These are phyloP conservation scores for Lagodon rhomboides DNA, from an alignment of 2,797 vertebrate genomes.

Conservation along the genomic window DNA sequence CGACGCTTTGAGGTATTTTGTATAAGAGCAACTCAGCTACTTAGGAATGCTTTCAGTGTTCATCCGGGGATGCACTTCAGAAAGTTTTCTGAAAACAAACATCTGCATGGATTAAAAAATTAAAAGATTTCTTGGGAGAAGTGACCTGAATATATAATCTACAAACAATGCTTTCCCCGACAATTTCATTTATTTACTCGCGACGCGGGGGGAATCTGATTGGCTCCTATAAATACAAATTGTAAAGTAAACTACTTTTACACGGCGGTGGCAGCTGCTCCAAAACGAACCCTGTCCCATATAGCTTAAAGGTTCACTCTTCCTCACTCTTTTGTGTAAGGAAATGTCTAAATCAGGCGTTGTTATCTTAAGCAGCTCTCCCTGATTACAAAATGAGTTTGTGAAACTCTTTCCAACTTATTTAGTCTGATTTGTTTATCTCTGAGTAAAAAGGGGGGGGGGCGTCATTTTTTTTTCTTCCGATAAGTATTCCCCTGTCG, in stretches of 20 bases:
- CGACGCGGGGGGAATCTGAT: slow-evolving; percentile 77
- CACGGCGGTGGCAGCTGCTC: slow-evolving; percentile 72
- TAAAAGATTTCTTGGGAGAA: slow-evolving; percentile 84
- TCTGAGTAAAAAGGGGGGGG: slow-evolving; percentile 62
- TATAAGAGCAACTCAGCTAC: slow-evolving; percentile 86
- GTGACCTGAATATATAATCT: slow-evolving; percentile 90
- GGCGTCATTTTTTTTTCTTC: slow-evolving; percentile 60
- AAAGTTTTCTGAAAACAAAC: slow-evolving; percentile 88
- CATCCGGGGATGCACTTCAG: slow-evolving; percentile 85
- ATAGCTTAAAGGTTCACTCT: slow-evolving; percentile 84
- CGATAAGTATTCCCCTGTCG: slow-evolving; percentile 82
- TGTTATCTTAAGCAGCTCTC: slow-evolving; percentile 85
- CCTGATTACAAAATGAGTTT: slow-evolving; percentile 85
- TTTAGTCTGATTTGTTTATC: slow-evolving; percentile 87
- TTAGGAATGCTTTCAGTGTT: slow-evolving; percentile 89
- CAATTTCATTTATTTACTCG: slow-evolving; percentile 83
- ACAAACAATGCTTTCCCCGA: slow-evolving; percentile 85
- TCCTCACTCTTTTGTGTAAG: slow-evolving; percentile 80
- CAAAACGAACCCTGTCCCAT: slow-evolving; percentile 79
- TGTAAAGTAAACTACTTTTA: slow-evolving; percentile 85
- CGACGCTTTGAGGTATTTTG: slow-evolving; percentile 89
- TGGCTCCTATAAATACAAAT: slow-evolving; percentile 85
- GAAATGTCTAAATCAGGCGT: slow-evolving; percentile 85
- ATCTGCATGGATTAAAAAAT: slow-evolving; percentile 88
- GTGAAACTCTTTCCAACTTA: slow-evolving; percentile 85